Percentiles rank a stretch among this genome's conserved stretches.
Conservation (phyloP, 2,888 invertebrate species). For the Lamproptera curius region DNA sequence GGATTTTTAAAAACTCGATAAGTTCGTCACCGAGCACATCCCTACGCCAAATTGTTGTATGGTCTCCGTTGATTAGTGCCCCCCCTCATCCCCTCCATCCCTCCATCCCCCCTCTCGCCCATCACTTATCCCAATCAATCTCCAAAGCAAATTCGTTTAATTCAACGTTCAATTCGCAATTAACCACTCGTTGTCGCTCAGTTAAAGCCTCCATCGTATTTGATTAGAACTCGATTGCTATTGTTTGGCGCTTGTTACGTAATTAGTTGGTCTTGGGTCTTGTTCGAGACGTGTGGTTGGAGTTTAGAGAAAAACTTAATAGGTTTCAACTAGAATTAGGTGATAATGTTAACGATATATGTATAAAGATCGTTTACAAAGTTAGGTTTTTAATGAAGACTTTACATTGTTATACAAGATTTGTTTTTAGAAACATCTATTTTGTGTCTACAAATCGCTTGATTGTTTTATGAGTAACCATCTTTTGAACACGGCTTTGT, state of each 20-base stretch:
- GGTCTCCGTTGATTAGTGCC: conserved; percentile 48
- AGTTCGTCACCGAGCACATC: too few species aligned
- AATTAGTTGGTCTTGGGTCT: neutral
- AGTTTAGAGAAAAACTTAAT: conserved; percentile 4
- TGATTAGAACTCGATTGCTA: conserved; percentile 30
- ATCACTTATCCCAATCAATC: conserved; percentile 55
- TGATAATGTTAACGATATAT: neutral
- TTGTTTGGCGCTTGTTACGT: conserved; percentile 22
- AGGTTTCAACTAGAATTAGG: neutral
- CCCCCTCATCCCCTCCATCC: conserved; percentile 23
- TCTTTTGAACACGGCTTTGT: too few species aligned
- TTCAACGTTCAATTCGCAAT: conserved; percentile 59
- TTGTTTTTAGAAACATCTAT: too few species aligned
- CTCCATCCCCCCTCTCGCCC: conserved; percentile 8
- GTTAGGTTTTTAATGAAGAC: too few species aligned
- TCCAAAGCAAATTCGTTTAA: conserved; percentile 58
- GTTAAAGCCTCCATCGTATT: conserved; percentile 25
- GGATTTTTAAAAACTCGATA: too few species aligned
- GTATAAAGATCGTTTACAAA: too few species aligned
- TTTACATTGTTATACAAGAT: too few species aligned
- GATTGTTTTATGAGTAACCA: too few species aligned
- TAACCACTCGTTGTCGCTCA: conserved; percentile 45
- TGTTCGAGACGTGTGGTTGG: too few species aligned
- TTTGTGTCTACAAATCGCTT: too few species aligned
- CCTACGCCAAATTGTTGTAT: conserved; percentile 47